phyloP scores from a whole-genome alignment of 2,797 vertebrate genomes.

The Brachyrhaphis roseni region DNA sequence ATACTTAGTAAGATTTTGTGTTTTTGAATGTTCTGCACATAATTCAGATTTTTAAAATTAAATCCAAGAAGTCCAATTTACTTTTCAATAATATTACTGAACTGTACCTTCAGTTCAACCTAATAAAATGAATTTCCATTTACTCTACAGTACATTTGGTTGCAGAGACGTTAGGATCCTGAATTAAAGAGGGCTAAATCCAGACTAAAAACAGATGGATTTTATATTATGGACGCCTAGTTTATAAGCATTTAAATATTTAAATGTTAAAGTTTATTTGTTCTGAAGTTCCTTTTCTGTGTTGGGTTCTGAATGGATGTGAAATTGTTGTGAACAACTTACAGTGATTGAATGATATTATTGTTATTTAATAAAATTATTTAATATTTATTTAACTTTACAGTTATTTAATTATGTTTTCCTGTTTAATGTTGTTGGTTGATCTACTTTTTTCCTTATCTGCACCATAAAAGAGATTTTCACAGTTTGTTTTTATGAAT shows the following conservation, averaged over 20 bases:
- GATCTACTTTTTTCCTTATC: neutral
- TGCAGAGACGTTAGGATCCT: neutral
- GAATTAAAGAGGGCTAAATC: neutral
- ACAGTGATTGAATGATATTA: too few species aligned
- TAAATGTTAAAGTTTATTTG: neutral
- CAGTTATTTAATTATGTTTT: neutral
- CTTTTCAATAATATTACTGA: too few species aligned
- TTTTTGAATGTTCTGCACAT: too few species aligned
- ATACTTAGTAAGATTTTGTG: too few species aligned
- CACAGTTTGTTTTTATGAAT: neutral
- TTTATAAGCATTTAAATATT: neutral
- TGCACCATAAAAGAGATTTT: neutral
- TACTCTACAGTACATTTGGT: neutral
- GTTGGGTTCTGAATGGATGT: neutral
- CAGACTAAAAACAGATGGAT: neutral
- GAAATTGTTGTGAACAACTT: neutral
- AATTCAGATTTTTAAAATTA: too few species aligned
- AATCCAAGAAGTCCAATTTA: too few species aligned
- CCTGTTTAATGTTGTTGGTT: neutral
- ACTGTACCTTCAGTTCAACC: neutral
- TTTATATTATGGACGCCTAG: neutral
- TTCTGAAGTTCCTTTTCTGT: neutral
- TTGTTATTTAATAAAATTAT: too few species aligned
- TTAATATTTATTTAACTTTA: neutral
- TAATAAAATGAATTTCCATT: neutral